Base-by-base conservation (phyloP, 2,797 vertebrate genomes). In the Pipistrellus pygmaeus region DNA sequence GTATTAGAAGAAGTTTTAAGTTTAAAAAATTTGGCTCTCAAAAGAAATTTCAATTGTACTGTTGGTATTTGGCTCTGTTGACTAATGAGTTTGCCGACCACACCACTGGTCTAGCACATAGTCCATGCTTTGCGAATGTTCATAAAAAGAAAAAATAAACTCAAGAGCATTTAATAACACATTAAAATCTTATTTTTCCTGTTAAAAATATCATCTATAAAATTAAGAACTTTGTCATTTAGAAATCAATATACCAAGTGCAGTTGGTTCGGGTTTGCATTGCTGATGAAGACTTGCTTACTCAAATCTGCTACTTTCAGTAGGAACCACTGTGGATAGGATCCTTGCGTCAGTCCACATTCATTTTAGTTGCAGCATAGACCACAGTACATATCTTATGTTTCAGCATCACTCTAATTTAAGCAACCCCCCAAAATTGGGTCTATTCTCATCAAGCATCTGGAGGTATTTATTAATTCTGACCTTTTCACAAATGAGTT, bases 241-340 rank as follows among this genome's bases (percentile, higher is more conserved):
- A 96, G 95, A 97, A 93, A 96, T 95, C 81, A 90, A 7, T 82
- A 72, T 21, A 94, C 88, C 75, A 85, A 96, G 91, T 71, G 69
- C 75, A 76, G 51, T 93, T 82, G 72, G 93, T 48, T 82, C 7
- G 3, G 73, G 64, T 72, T 90, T 93, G 95, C 94, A 81, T 81
- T 83, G 46, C 73, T 75, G 32, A 53, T 64, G 44, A 84, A 84
- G 85, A 94, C 21, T 1, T 88, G 95, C 93, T 97, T 96, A 96
- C 93, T 97, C 97, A 97, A 93, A 97, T 69, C 17, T 15, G 81
- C 95, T 41, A 82, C 94, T 97, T 96, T 93, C 95, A 88, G 96
- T 75, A 95, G 88, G 94, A 95, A 95, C 95, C 94, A 66, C 93
- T 85, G 57, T 91, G 85, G 84, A 94, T 81, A 32, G 10, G 23